Evolutionary conservation across 2,113 vertebrate genomes (phyloP).

Genomic region (Podarcis cretensis): DNA sequence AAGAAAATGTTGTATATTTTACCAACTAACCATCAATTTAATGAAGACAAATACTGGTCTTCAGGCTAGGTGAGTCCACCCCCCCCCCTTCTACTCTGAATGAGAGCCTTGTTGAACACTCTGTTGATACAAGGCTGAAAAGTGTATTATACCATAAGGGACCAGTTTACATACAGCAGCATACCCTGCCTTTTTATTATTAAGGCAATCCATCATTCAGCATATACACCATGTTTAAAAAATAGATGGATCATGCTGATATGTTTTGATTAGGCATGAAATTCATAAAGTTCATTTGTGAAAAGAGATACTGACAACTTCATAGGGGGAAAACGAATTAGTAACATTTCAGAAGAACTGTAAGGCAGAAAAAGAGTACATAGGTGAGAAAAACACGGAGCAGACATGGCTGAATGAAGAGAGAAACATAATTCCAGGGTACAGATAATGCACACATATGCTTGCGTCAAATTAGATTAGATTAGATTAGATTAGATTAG

Average conservation of each 20-base stretch:
- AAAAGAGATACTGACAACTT: conserved; percentile 29
- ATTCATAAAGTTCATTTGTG: conserved; percentile 54
- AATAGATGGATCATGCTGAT: conserved; percentile 54
- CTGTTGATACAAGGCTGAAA: conserved; percentile 58
- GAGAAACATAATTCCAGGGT: background rate
- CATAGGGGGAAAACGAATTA: conserved; percentile 38
- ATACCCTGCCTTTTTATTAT: conserved; percentile 49
- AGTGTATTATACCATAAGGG: conserved; percentile 56
- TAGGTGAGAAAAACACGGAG: conserved; percentile 30
- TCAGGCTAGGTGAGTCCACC: conserved; percentile 47
- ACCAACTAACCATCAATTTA: conserved; percentile 36
- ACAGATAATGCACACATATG: background rate
- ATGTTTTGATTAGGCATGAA: background rate
- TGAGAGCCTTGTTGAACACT: conserved; percentile 60
- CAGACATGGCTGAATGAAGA: conserved; percentile 4
- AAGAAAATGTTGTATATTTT: conserved; percentile 62
- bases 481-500: too few species aligned
- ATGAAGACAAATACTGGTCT: conserved; percentile 55
- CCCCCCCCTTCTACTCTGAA: conserved; percentile 51
- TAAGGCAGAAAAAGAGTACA: conserved; percentile 10
- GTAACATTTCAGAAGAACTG: conserved; percentile 22
- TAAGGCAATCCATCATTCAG: conserved; percentile 66
- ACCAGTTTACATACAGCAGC: conserved; percentile 54
- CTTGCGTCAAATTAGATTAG: background rate
- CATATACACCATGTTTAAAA: conserved; percentile 51